Conservation (phyloP, 2,888 invertebrate genomes). For the Timandra comae region DNA sequence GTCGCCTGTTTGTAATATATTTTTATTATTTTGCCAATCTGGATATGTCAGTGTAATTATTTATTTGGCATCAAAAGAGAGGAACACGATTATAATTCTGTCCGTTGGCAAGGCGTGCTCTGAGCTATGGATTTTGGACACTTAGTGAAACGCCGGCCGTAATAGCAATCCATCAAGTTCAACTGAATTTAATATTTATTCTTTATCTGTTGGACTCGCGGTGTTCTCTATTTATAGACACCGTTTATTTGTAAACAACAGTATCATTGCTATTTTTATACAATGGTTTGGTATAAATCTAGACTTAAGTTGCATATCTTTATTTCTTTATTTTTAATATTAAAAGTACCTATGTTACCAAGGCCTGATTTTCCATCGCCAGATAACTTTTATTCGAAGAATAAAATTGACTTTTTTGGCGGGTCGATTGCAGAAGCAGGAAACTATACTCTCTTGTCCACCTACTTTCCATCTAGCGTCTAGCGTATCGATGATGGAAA, state of each 20-base stretch:
- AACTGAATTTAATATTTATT: conserved; percentile 6
- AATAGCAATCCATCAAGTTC: conserved; percentile 29
- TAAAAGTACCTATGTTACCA: no score
- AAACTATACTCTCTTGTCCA: conserved; percentile 1
- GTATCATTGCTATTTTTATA: no score
- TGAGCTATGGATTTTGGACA: conserved; percentile 26
- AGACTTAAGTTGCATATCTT: no score
- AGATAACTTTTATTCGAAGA: no score
- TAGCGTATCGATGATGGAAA: no score
- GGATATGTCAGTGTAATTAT: conserved; percentile 18
- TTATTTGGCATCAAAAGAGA: conserved; percentile 43
- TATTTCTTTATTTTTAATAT: no score
- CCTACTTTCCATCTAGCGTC: no score
- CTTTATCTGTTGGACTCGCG: no score
- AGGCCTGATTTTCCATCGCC: no score
- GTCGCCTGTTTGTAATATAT: background rate
- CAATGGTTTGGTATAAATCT: no score
- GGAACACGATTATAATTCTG: conserved; percentile 43
- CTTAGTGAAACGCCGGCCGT: conserved; percentile 28
- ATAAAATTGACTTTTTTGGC: no score
- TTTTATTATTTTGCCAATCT: conserved; percentile 12
- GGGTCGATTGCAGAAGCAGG: no score
- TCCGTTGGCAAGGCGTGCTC: conserved; percentile 40
- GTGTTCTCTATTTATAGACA: conserved; percentile 1
- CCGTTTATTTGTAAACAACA: conserved; percentile 12